Conservation (phyloP, 1,140 invertebrate species). For the Magallana gigas region DNA sequence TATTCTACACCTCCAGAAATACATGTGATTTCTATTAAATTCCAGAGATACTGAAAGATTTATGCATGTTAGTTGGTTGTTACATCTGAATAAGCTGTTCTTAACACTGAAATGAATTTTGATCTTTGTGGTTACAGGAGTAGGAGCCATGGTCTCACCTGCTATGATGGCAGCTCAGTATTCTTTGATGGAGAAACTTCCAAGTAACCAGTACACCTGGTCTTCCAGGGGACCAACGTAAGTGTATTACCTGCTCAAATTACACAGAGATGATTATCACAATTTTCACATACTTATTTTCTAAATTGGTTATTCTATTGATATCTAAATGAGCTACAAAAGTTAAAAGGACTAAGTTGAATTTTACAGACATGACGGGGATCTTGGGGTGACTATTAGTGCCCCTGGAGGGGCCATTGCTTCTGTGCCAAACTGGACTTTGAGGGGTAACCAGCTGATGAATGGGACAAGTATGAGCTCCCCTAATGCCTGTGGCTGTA, state of each 20-base stretch:
- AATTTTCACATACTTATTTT: too few relatives aligned
- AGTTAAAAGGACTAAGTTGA: not conserved
- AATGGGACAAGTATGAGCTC: slow-evolving; percentile 98
- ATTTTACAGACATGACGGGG: slow-evolving; percentile 88
- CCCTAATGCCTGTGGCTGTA: slow-evolving; percentile 94
- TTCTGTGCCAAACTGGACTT: slow-evolving; percentile 94
- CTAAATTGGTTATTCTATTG: too few relatives aligned
- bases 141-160: slow-evolving; percentile 97
- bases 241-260: slow-evolving; percentile 36
- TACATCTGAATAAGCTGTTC: not conserved
- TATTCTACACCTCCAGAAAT: too few relatives aligned
- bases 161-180: slow-evolving; percentile 99
- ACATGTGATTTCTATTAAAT: too few relatives aligned
- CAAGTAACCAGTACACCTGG: slow-evolving; percentile 95
- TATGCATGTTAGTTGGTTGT: too few relatives aligned
- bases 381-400: slow-evolving; percentile 91
- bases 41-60: too few relatives aligned
- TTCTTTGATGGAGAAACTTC: slow-evolving; percentile 90
- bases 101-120: not conserved
- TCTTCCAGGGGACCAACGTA: slow-evolving; percentile 89
- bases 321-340: too few relatives aligned
- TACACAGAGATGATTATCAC: not conserved
- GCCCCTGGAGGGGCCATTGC: slow-evolving; percentile 98
- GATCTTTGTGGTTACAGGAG: slow-evolving; percentile 81
- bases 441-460: slow-evolving; percentile 93